A percentile compares a stretch with the other conserved stretches of the same genome.
Conservation (phyloP, 92 coral and sea anemone genomes). For the Epizoanthus scotinus region DNA sequence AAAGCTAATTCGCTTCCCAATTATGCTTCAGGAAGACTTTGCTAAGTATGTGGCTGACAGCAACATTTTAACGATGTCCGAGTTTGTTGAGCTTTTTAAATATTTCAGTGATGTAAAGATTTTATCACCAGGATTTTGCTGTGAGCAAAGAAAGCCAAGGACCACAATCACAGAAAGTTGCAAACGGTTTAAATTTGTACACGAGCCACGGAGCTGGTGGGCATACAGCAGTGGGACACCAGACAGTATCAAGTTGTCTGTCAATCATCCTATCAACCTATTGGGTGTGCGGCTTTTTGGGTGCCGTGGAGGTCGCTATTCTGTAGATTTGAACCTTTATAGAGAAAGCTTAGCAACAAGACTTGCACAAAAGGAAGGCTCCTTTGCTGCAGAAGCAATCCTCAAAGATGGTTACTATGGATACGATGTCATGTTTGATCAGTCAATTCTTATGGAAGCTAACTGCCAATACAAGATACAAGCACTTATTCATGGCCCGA, state of each 20-base stretch:
- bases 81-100: conserved; percentile 23
- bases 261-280: conserved; percentile 27
- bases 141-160: conserved; percentile 4
- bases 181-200: conserved; percentile 9
- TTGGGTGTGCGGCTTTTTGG: conserved; percentile 64
- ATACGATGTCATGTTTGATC: conserved; percentile 52
- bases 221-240: conserved; percentile 1
- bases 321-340: conserved; percentile 37
- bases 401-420: conserved; percentile 22
- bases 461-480: conserved; percentile 34
- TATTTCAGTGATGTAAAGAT: conserved; percentile 12
- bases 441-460: conserved; percentile 40
- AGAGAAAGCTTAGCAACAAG: conserved; percentile 16
- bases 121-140: neutral
- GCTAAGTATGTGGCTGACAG: conserved; percentile 36
- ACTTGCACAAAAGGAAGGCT: conserved; percentile 27
- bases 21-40: conserved; percentile 49
- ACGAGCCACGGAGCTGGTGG: conserved; percentile 5
- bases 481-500: conserved; percentile 45
- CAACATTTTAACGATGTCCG: conserved; percentile 24
- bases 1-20: conserved; percentile 46
- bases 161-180: neutral
- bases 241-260: conserved; percentile 34
- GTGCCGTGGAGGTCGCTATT: conserved; percentile 27
- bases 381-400: conserved; percentile 25